Evolutionary conservation across 2,888 invertebrate genomes (phyloP).

Genomic region (Andrena minutula): DNA sequence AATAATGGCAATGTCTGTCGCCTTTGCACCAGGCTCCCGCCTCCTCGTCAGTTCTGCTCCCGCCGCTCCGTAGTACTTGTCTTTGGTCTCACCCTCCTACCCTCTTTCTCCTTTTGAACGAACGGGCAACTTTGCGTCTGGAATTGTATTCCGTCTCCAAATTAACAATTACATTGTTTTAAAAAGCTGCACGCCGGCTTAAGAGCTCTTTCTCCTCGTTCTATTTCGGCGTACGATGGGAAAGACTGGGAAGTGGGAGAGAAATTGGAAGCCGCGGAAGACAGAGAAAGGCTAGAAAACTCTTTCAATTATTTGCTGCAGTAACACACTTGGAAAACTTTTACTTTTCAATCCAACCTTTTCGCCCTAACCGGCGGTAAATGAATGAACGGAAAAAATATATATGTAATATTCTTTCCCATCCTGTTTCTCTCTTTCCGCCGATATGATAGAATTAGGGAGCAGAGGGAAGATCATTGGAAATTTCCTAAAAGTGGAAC

Average conservation of each 20-base stretch:
- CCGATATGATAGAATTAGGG: conserved; percentile 34
- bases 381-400: conserved; percentile 40
- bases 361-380: conserved; percentile 56
- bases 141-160: conserved; percentile 75
- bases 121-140: conserved; percentile 67
- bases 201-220: conserved; percentile 58
- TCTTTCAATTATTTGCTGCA: conserved; percentile 73
- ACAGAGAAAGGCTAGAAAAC: conserved; percentile 60
- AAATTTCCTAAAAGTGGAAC: not conserved
- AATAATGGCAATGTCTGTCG: conserved; percentile 73
- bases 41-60: conserved; percentile 62
- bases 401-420: not conserved
- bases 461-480: conserved; percentile 39
- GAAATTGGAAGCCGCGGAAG: conserved; percentile 36
- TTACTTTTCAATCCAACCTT: conserved; percentile 66
- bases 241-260: conserved; percentile 34
- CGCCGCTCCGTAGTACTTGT: conserved; percentile 45
- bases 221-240: conserved; percentile 55
- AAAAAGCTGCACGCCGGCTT: conserved; percentile 71
- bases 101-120: conserved; percentile 59
- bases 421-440: not conserved
- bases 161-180: conserved; percentile 79
- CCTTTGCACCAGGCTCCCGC: conserved; percentile 61
- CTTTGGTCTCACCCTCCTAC: conserved; percentile 42
- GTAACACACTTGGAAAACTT: conserved; percentile 68